Evolutionary conservation across 2,113 vertebrate species (phyloP).

Genomic region (Onychostruthus taczanowskii): DNA sequence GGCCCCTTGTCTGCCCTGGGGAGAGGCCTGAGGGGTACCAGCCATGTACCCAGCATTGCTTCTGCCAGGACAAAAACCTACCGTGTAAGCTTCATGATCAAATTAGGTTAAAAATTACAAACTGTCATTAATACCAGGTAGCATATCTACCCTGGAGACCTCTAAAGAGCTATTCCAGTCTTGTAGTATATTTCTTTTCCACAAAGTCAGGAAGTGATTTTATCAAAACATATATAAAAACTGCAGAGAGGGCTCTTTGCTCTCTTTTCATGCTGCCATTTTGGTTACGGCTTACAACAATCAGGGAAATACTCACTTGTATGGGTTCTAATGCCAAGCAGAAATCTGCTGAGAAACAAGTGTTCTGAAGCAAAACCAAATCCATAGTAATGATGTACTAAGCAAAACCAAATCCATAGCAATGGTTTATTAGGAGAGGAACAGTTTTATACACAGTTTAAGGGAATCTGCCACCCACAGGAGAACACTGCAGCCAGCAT

Average conservation of each 20-base stretch:
- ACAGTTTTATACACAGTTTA: neutral
- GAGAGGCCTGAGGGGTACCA: neutral
- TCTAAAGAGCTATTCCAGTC: neutral
- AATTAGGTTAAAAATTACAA: neutral
- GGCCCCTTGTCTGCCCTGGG: neutral
- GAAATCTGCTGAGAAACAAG: neutral
- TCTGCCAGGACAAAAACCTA: neutral
- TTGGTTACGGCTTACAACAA: neutral
- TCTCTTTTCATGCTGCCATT: neutral
- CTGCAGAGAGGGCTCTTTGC: no score
- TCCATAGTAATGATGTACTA: neutral
- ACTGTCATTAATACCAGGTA: neutral
- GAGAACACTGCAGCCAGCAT: neutral
- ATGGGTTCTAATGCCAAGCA: neutral
- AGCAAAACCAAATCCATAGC: neutral
- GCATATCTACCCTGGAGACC: neutral
- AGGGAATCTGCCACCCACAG: neutral
- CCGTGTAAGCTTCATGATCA: fast-evolving
- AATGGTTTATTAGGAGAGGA: neutral
- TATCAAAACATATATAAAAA: neutral
- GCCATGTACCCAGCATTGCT: neutral
- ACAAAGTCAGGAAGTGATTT: neutral
- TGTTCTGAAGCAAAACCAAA: neutral
- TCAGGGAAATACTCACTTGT: neutral
- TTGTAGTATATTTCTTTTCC: neutral